Base-by-base conservation (phyloP, 2,113 vertebrate species). In the Kobus ellipsiprymnus region DNA sequence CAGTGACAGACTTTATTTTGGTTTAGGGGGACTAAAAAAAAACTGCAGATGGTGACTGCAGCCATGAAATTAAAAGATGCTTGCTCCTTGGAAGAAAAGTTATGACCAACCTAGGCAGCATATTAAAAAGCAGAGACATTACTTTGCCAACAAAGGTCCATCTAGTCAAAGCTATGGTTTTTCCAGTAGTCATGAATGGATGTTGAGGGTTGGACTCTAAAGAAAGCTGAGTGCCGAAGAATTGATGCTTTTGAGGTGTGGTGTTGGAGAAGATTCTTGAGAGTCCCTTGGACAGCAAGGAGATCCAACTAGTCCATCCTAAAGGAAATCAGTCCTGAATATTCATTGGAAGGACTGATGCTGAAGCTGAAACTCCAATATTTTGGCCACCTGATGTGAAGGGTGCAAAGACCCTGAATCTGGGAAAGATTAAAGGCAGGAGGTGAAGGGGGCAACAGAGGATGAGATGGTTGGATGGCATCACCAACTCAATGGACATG, bases 1-100 rank as follows among this genome's bases (percentile, higher is more conserved):
- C 67, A 71, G n/a, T 71, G 67, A 71, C 64, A 71, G n/a, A 71
- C n/a, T 71, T 36, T 71, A 71, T 36, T 71, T 71, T 21, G 13
- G 25, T 55, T 7, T 0, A 0, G 29, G 13, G n/a, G 17, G 5
- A 30, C 19, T 40, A 19, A 5, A 11, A 21, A 71, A 36, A 23
- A 36, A 23, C 67, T 71, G 67, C n/a, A 71, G 67, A 71, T 71
- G n/a, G 67, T 71, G n/a, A 36, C n/a, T 71, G 19, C n/a, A 71
- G 10, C 67, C 64, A 71, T 71, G n/a, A 71, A 71, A 71, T 71
- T 71, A 71, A 71, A 71, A 71, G n/a, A 12, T 0, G 9, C n/a
- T 71, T 71, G 4, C 64, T 71, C n/a, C 64, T 21, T 36, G n/a
- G 64, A 36, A 36, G 17, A 36, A 71, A 36, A 71, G n/a, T 21